phyloP scores from a whole-genome alignment of 2,888 invertebrate genomes.

The Dasypogon diadema region DNA sequence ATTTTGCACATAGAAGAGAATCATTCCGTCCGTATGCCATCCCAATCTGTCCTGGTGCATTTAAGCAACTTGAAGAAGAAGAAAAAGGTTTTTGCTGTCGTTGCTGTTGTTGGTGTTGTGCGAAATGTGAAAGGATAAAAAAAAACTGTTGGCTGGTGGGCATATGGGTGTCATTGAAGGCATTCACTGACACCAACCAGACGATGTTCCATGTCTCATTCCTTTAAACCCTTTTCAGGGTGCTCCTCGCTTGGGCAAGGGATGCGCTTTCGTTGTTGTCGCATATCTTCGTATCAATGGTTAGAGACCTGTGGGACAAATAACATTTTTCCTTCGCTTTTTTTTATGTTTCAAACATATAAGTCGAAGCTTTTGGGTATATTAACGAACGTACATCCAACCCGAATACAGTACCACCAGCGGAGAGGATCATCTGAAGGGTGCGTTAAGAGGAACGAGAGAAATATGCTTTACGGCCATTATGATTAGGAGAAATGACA shows the following conservation, averaged over 20 bases:
- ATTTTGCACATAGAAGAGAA: conserved; percentile 6
- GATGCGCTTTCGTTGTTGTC: conserved; percentile 17
- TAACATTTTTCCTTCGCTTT: conserved; percentile 11
- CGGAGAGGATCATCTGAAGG: conserved; percentile 12
- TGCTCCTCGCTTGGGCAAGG: background rate
- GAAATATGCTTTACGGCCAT: conserved; percentile 41
- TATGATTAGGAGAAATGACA: conserved; percentile 47
- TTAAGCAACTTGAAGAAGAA: conserved; percentile 41
- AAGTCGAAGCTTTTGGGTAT: conserved; percentile 42
- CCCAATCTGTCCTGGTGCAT: conserved; percentile 29
- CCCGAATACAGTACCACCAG: conserved; percentile 3
- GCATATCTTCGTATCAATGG: conserved; percentile 44
- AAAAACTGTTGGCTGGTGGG: conserved; percentile 14
- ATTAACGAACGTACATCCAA: conserved; percentile 36
- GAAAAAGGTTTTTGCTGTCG: conserved; percentile 9
- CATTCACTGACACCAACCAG: conserved; percentile 47
- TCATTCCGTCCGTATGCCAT: background rate
- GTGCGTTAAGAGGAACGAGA: conserved; percentile 34
- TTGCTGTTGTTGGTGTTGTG: conserved; percentile 27
- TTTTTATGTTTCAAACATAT: conserved; percentile 38
- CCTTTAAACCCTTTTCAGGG: conserved; percentile 5
- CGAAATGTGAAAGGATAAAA: conserved; percentile 25
- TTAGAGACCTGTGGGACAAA: conserved; percentile 22
- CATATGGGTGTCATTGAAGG: conserved; percentile 35
- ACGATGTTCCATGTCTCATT: background rate